Evolutionary conservation across 1,140 invertebrate genomes (phyloP), one percentile per base, ranked within the genome.

Genomic region (Gonioctena quinquepunctata): DNA sequence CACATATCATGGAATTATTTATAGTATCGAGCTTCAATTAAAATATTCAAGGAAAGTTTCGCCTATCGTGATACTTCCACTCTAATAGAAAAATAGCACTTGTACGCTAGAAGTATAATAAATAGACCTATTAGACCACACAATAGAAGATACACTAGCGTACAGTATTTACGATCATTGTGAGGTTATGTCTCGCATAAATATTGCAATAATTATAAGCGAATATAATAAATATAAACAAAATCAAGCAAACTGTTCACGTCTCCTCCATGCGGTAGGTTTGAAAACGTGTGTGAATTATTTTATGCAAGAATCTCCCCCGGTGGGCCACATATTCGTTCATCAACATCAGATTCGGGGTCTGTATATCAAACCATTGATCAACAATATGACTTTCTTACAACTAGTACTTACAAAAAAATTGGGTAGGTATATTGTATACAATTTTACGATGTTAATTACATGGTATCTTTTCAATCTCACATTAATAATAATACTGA

Each of bases 141-240:
- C 63, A 66, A 66, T 66, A 54, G 63, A 26, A 66, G 63, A 66
- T 66, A 49, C 63, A 66, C 48, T 52, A 49, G 50, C 63, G 63
- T 66, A 66, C 63, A 21, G 63, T 66, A 66, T 66, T 66, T 66
- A 66, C 63, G 63, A 66, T 54, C 63, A 52, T 25, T 52, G 49
- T 28, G 48, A 54, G 48, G 48, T 27, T 25, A 56, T 23, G 63
- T 52, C 7, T 26, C 49, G 63, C 63, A 66, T 66, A 66, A 66
- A 66, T 54, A 66, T 66, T 66, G 63, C 63, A 54, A 66, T 66
- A 66, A 66, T 66, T 66, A 66, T 66, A 66, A 66, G 26, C 50
- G 26, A 49, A 66, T 66, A 66, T 54, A 66, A 66, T 66, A 66
- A n/a, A n/a, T 49, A 66, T 66, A 66, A 66, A 66, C 63, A 66